Percentiles rank a stretch among this genome's conserved stretches.
phyloP scores from a whole-genome alignment of 2,888 invertebrate genomes.

The Dolomedes plantarius region DNA sequence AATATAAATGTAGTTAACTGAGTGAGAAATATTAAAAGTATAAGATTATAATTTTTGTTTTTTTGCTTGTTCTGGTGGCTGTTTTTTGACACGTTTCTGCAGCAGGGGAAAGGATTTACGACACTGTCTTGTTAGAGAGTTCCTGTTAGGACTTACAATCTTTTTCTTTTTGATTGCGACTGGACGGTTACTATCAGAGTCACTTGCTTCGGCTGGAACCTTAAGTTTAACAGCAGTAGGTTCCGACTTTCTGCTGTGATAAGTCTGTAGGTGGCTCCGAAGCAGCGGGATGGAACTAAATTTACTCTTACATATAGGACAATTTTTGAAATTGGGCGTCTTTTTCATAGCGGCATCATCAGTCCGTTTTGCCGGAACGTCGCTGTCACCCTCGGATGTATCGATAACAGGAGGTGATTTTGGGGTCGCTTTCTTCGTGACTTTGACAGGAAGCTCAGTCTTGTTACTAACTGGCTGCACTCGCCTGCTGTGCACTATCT shows the following conservation, averaged over 20 bases:
- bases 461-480: neutral
- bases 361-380: no score
- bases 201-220: neutral
- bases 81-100: no score
- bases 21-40: no score
- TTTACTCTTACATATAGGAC: neutral
- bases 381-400: no score
- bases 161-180: neutral
- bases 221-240: neutral
- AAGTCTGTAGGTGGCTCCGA: neutral
- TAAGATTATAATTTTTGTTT: no score
- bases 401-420: no score
- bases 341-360: neutral
- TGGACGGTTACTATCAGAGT: no score
- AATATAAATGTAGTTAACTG: no score
- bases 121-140: neutral
- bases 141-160: neutral
- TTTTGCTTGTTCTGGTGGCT: no score
- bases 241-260: neutral
- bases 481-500: conserved; percentile 25
- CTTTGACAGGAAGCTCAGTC: neutral
- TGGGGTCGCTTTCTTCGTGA: no score
- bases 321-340: neutral
- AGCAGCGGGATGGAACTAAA: neutral
- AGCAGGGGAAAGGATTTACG: neutral